Conservation (phyloP, 2,113 vertebrate genomes). For the Vulpes lagopus region DNA sequence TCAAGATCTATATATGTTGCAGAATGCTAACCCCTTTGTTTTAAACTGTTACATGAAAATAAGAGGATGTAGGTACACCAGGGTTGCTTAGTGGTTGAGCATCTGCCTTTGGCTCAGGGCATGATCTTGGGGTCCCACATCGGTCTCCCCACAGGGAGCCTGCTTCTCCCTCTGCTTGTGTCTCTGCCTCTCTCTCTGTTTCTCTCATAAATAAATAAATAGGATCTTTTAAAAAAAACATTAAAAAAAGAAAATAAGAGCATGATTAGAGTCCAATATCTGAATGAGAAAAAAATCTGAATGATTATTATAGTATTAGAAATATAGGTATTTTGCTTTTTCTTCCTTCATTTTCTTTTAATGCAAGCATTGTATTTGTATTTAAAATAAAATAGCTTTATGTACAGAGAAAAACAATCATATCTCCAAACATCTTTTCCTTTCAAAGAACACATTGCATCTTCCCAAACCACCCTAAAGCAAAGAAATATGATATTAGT, state of each 20-base stretch:
- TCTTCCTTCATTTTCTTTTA: background rate
- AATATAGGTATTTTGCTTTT: background rate
- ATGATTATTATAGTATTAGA: background rate
- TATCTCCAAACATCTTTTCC: constrained; percentile 5
- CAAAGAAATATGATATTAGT: background rate
- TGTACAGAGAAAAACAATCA: constrained; percentile 21
- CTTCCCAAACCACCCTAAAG: constrained; percentile 22
- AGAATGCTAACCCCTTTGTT: background rate
- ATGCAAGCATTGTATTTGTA: background rate
- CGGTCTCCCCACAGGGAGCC: too few relatives aligned
- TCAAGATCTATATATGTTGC: background rate
- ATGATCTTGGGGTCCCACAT: too few relatives aligned
- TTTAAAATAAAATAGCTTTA: background rate
- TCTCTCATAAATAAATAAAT: too few relatives aligned
- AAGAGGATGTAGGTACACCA: background rate
- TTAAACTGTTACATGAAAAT: background rate
- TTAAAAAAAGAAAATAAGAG: background rate
- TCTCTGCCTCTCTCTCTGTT: too few relatives aligned
- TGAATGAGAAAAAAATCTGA: background rate
- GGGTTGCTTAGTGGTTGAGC: too few relatives aligned
- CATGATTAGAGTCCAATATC: background rate
- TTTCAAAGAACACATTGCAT: background rate
- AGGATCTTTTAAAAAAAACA: too few relatives aligned
- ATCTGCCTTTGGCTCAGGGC: too few relatives aligned
- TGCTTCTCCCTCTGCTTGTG: too few relatives aligned